phyloP scores from a whole-genome alignment of 2,888 invertebrate species.

The Neoitamus cyanurus region DNA sequence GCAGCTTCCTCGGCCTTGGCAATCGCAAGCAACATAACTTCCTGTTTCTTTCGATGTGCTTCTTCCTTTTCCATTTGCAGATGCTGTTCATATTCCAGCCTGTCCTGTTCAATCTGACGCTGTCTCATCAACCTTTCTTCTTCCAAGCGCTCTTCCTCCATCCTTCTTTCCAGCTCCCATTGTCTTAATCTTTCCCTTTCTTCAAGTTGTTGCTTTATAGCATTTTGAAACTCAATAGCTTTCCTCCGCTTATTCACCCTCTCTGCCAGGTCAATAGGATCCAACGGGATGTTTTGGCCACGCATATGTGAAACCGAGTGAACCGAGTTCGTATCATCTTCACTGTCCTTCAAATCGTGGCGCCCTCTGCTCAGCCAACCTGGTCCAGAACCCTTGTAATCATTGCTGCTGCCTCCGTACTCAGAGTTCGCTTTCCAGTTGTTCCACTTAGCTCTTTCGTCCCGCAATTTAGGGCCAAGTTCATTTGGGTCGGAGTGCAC shows the following conservation, averaged over 20 bases:
- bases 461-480: conserved; percentile 63
- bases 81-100: conserved; percentile 78
- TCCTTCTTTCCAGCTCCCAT: conserved; percentile 79
- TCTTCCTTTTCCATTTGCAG: conserved; percentile 76
- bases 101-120: conserved; percentile 75
- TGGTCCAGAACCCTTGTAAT: conserved; percentile 64
- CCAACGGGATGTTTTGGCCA: conserved; percentile 87
- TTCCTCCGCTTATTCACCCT: conserved; percentile 83
- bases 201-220: conserved; percentile 85
- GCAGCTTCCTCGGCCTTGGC: conserved; percentile 82
- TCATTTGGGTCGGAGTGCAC: conserved; percentile 61
- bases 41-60: conserved; percentile 77
- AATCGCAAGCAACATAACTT: conserved; percentile 80
- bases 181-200: conserved; percentile 81
- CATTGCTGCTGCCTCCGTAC: conserved; percentile 62
- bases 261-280: conserved; percentile 82
- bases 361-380: conserved; percentile 70
- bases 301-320: conserved; percentile 75
- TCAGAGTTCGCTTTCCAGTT: conserved; percentile 69
- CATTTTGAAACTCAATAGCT: conserved; percentile 87
- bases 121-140: conserved; percentile 81
- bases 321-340: conserved; percentile 63
- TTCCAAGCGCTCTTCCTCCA: conserved; percentile 83
- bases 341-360: conserved; percentile 68
- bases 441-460: conserved; percentile 80